These are phyloP conservation scores for Macquaria australasica DNA, from an alignment of 2,113 vertebrate genomes.

Conservation along the genomic window DNA sequence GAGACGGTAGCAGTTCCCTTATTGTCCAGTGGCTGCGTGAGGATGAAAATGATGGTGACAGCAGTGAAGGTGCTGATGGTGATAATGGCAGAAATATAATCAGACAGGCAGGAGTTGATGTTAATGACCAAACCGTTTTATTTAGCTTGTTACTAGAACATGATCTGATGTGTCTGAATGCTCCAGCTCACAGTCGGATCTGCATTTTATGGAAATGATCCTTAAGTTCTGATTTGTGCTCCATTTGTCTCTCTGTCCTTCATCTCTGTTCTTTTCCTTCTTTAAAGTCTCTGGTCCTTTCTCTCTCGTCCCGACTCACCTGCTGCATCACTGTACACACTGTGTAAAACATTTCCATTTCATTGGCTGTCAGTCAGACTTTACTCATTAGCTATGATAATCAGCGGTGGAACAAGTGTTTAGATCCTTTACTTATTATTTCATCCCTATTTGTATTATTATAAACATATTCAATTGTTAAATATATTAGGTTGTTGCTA, in stretches of 20 bases:
- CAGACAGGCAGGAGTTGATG: neutral
- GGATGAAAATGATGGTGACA: neutral
- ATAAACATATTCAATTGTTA: too few relatives aligned
- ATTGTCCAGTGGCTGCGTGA: neutral
- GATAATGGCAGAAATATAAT: neutral
- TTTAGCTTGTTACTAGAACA: too few relatives aligned
- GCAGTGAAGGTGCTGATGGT: neutral
- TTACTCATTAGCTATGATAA: too few relatives aligned
- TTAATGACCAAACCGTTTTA: neutral
- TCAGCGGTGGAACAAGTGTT: too few relatives aligned
- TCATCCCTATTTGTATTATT: too few relatives aligned
- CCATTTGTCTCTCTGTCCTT: neutral
- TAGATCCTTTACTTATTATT: too few relatives aligned
- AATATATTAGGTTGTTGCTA: too few relatives aligned
- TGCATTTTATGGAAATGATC: neutral
- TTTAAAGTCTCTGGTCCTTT: neutral
- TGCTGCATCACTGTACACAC: neutral
- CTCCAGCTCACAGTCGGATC: neutral
- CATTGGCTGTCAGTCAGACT: too few relatives aligned
- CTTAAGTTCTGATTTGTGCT: neutral
- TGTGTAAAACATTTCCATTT: too few relatives aligned
- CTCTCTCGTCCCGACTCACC: neutral
- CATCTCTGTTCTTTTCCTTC: neutral
- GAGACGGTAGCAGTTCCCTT: neutral
- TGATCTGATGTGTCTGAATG: too few relatives aligned